These are phyloP conservation scores for Heliocidaris tuberculata DNA, from an alignment of 35 echinoderm and acorn worm genomes.

Conservation along the genomic window DNA sequence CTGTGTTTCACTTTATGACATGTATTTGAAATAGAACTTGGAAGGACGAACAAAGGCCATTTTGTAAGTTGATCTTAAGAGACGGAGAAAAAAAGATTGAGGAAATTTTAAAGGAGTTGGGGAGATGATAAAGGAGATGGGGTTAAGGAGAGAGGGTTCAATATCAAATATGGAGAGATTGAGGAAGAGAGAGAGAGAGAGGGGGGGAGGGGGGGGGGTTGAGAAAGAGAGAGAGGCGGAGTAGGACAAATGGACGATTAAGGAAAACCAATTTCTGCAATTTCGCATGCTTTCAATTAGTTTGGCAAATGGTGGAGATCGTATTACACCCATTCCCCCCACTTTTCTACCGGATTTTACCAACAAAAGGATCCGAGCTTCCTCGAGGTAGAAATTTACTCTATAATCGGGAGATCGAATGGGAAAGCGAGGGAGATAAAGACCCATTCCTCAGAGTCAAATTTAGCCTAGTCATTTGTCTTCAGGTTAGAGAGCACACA, in stretches of 20 bases:
- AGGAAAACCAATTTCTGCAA: conserved; percentile 11
- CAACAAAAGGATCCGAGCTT: background rate
- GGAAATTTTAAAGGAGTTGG: background rate
- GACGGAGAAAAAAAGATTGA: background rate
- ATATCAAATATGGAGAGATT: too few species aligned
- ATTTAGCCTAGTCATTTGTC: background rate
- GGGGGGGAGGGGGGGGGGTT: background rate
- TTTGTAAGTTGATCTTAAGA: background rate
- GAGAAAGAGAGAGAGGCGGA: background rate
- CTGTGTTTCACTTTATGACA: background rate
- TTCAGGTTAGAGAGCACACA: background rate
- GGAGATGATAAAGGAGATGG: background rate
- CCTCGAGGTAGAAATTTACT: background rate
- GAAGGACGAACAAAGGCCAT: background rate
- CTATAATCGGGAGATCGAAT: background rate
- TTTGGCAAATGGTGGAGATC: background rate
- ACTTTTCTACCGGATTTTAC: background rate
- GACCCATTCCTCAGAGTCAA: background rate
- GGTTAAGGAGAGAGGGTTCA: background rate
- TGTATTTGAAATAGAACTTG: background rate
- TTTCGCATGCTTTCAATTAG: conserved; percentile 21
- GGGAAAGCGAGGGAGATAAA: background rate
- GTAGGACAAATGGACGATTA: background rate
- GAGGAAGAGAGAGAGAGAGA: background rate
- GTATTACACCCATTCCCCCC: background rate